Base-by-base conservation (phyloP, 2,888 invertebrate genomes). In the Hanleya hanleyi region DNA sequence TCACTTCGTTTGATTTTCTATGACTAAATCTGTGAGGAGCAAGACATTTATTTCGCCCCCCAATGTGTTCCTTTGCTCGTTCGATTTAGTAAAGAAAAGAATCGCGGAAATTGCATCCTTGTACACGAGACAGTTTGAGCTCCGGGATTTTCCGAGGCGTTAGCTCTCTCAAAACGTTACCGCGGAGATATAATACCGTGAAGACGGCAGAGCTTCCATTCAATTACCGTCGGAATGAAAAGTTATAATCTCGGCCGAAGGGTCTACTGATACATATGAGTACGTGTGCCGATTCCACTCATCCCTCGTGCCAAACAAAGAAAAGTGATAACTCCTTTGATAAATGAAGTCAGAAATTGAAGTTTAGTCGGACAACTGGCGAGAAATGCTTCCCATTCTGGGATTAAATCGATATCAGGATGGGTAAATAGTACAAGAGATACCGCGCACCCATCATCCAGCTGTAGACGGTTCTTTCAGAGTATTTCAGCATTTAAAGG, bases 291-390 rank as follows among this genome's bases (percentile, higher is more conserved):
- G 15, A 29, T 22, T 29, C 32, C 57, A 29, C 26, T 57, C 32
- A 32, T 9, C 57, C 22, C 15, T 22, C 57, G 32, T 32, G 12
- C 32, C 3, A 15, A 57, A 57, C 57, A 57, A 57, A 57, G 57
- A 22, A 29, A 57, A 57, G 57, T 22, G 57, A 57, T 57, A 57
- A 57, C 26, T 15, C 57, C 29, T 57, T 57, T 57, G 57, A 57
- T 57, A 57, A 57, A 57, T 57, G 57, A 57, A 57, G 57, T 57
- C 57, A 57, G 57, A 29, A 29, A 57, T 57, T 57, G 57, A 29
- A 57, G 32, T 57, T 57, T 57, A 57, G 57, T 22, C 26, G 22
- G 57, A 57, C 57, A 57, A 57, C 57, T 15, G 57, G 57, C 26
- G 57, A 29, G 57, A 57, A 57, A 57, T 57, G 32, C 12, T 57